These are phyloP conservation scores for Apis dorsata DNA, from an alignment of 1,140 invertebrate species.

Conservation along the genomic window DNA sequence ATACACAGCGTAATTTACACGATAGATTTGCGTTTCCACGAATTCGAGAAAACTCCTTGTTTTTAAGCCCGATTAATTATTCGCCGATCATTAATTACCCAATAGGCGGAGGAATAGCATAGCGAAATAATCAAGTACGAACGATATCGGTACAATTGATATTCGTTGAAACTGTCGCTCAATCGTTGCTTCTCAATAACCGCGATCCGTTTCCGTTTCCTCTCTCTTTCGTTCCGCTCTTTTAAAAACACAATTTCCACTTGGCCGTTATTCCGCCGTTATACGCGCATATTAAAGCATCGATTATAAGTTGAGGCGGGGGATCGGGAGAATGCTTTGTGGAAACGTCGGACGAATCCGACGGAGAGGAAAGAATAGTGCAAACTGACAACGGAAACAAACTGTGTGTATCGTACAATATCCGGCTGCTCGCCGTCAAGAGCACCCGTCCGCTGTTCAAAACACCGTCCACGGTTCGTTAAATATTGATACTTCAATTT, in stretches of 20 bases:
- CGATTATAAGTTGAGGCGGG: conserved; percentile 12
- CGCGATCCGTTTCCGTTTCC: no score
- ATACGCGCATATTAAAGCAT: conserved; percentile 25
- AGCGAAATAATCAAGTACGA: not conserved
- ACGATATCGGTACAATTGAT: conserved; percentile 6
- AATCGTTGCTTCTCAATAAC: not conserved
- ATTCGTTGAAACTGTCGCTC: not conserved
- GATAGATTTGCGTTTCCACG: not conserved
- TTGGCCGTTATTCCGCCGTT: conserved; percentile 2
- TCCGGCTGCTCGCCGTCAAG: conserved; percentile 44
- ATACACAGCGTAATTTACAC: no score
- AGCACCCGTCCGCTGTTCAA: not conserved
- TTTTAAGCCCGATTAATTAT: not conserved
- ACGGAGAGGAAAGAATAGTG: conserved; percentile 17
- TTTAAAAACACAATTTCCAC: conserved; percentile 5
- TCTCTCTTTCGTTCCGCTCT: not conserved
- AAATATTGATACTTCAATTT: conserved; percentile 60
- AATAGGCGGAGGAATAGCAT: not conserved
- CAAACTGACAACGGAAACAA: conserved; percentile 49
- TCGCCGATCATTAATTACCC: not conserved
- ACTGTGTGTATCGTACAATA: conserved; percentile 42
- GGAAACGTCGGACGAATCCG: conserved; percentile 9
- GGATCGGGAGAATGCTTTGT: not conserved
- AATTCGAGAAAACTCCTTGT: not conserved
- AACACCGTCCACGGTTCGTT: conserved; percentile 37